These are phyloP conservation scores for Panonychus citri DNA, from an alignment of 1,140 invertebrate genomes.

Conservation along the genomic window DNA sequence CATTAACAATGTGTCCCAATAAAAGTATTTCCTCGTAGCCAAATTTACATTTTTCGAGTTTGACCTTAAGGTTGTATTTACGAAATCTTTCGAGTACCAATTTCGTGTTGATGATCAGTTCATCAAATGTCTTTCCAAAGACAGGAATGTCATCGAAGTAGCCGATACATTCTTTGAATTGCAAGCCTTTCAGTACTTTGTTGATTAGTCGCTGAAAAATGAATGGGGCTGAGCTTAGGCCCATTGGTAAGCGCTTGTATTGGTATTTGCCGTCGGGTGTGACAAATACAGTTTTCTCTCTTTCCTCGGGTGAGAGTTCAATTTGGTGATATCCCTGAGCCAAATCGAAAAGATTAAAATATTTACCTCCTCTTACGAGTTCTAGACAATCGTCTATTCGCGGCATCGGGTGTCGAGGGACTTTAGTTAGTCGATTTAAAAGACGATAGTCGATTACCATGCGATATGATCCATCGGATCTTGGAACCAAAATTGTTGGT, in stretches of 20 bases:
- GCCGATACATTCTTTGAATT: slow-evolving; percentile 3
- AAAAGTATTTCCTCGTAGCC: slow-evolving; percentile 5
- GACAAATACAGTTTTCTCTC: slow-evolving; percentile 25
- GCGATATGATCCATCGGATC: slow-evolving; percentile 14
- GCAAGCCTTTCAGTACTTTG: slow-evolving; percentile 2
- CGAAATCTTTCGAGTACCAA: neutral
- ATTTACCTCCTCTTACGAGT: neutral
- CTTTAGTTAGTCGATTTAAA: slow-evolving; percentile 18
- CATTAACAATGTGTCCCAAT: slow-evolving; percentile 18
- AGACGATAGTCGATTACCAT: slow-evolving; percentile 19
- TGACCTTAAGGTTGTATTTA: slow-evolving; percentile 2
- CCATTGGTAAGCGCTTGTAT: slow-evolving; percentile 17
- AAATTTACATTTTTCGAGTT: slow-evolving; percentile 13
- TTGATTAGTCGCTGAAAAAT: slow-evolving; percentile 17
- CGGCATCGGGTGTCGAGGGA: slow-evolving; percentile 18
- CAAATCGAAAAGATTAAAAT: slow-evolving; percentile 9
- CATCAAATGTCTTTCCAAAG: slow-evolving; percentile 12
- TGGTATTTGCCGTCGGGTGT: slow-evolving; percentile 22
- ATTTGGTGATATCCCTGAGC: slow-evolving; percentile 26
- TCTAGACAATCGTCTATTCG: slow-evolving; percentile 10
- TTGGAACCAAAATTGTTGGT: slow-evolving; percentile 17
- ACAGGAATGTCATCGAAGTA: slow-evolving; percentile 18
- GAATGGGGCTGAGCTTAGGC: slow-evolving; percentile 12
- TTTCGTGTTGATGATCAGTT: slow-evolving; percentile 2
- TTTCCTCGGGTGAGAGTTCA: slow-evolving; percentile 18